Evolutionary conservation across 2,888 invertebrate genomes (phyloP).

Genomic region (Cacoxenus indagator): DNA sequence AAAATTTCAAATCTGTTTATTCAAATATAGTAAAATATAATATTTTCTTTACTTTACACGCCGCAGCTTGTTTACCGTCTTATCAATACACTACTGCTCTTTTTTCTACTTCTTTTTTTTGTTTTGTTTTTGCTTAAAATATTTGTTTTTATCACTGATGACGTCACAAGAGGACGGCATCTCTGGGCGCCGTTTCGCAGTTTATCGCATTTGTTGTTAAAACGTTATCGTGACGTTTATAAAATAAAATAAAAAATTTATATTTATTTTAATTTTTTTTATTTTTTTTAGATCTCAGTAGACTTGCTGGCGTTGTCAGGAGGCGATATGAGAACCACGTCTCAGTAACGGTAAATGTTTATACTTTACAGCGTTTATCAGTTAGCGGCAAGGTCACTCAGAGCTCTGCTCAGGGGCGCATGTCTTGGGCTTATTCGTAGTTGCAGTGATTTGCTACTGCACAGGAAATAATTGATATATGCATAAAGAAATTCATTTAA

Average conservation of each 20-base stretch:
- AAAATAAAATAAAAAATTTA: background rate
- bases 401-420: background rate
- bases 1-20: background rate
- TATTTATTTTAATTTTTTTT: constrained; percentile 6
- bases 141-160: constrained; percentile 47
- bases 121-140: constrained; percentile 41
- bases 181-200: constrained; percentile 26
- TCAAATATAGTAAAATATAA: constrained; percentile 36
- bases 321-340: background rate
- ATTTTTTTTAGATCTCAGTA: constrained; percentile 5
- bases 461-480: too few species aligned
- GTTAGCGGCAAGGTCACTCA: background rate
- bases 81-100: constrained; percentile 48
- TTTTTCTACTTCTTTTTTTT: constrained; percentile 29
- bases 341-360: background rate
- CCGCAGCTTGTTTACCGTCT: constrained; percentile 54
- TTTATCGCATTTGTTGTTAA: constrained; percentile 23
- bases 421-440: background rate
- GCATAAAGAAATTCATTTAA: too few species aligned
- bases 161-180: constrained; percentile 44
- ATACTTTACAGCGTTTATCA: background rate
- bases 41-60: background rate
- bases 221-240: constrained; percentile 20
- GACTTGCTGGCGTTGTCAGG: background rate
- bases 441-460: too few species aligned